Conservation (phyloP, 2,113 vertebrate species). For the Chaetorhynchus papuensis region DNA sequence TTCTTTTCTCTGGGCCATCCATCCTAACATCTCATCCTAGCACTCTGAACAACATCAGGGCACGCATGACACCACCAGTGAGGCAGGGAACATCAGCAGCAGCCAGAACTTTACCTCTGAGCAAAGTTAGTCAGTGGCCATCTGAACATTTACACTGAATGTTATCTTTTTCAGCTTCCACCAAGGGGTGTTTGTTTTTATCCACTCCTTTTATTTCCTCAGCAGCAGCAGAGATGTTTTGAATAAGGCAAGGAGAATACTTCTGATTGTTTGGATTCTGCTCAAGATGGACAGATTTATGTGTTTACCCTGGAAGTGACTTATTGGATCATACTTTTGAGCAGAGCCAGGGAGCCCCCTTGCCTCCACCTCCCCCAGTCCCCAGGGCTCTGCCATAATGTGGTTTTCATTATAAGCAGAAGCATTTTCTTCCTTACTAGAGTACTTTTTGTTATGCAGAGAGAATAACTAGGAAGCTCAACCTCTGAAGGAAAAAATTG, state of each 20-base stretch:
- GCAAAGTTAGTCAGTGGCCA: not conserved
- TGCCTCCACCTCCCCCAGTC: slow-evolving; percentile 41
- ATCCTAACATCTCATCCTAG: not conserved
- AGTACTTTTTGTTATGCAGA: slow-evolving; percentile 8
- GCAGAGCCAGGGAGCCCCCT: slow-evolving; percentile 43
- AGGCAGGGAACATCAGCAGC: not conserved
- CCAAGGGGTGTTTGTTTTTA: slow-evolving; percentile 28
- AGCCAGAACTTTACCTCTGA: not conserved
- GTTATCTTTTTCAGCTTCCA: not conserved
- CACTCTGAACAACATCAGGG: not conserved
- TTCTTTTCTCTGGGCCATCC: not conserved
- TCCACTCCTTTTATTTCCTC: slow-evolving; percentile 27
- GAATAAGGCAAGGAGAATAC: slow-evolving; percentile 1
- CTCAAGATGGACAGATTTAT: slow-evolving; percentile 46
- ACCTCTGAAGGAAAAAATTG: not conserved
- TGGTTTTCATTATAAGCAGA: slow-evolving; percentile 57
- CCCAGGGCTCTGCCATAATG: slow-evolving; percentile 28
- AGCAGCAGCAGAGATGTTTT: slow-evolving; percentile 24
- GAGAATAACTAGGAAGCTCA: not conserved
- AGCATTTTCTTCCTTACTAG: slow-evolving; percentile 22
- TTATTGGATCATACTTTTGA: slow-evolving; percentile 59
- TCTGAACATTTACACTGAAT: not conserved
- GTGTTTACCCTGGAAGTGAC: slow-evolving; percentile 61
- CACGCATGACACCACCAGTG: not conserved
- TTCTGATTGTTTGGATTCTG: slow-evolving; percentile 33